Conservation (phyloP, 1,140 invertebrate species). For the Littorina saxatilis region DNA sequence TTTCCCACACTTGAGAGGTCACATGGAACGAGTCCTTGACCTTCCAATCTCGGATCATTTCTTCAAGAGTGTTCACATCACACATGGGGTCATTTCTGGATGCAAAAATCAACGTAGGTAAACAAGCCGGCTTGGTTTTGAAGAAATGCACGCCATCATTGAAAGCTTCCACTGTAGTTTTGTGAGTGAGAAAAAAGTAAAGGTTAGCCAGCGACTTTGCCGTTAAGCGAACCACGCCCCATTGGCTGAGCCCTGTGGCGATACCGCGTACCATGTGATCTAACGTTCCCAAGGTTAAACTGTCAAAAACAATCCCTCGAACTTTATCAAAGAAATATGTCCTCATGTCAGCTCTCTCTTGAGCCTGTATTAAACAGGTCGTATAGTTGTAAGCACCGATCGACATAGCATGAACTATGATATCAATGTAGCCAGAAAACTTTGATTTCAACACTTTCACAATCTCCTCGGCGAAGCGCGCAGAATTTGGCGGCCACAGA, state of each 20-base stretch:
- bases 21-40: too few relatives aligned
- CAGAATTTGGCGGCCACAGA: constrained; percentile 44
- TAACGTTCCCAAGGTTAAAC: constrained; percentile 45
- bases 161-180: constrained; percentile 44
- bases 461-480: constrained; percentile 27
- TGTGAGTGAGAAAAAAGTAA: constrained; percentile 43
- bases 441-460: constrained; percentile 28
- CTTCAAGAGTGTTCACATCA: constrained; percentile 11
- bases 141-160: constrained; percentile 39
- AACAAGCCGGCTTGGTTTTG: constrained; percentile 11
- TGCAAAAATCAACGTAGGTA: constrained; percentile 46
- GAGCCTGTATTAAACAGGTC: constrained; percentile 39
- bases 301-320: constrained; percentile 45
- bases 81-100: constrained; percentile 48
- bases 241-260: constrained; percentile 30
- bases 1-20: too few relatives aligned
- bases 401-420: constrained; percentile 46
- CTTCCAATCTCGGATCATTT: too few relatives aligned
- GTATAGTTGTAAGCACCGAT: constrained; percentile 56
- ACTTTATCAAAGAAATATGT: constrained; percentile 12
- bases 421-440: constrained; percentile 4
- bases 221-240: constrained; percentile 1
- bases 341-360: not conserved
- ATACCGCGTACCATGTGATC: constrained; percentile 48
- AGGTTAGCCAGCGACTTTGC: constrained; percentile 25